phyloP scores from a whole-genome alignment of 1,140 invertebrate genomes.

The Conopomorpha cramerella region DNA sequence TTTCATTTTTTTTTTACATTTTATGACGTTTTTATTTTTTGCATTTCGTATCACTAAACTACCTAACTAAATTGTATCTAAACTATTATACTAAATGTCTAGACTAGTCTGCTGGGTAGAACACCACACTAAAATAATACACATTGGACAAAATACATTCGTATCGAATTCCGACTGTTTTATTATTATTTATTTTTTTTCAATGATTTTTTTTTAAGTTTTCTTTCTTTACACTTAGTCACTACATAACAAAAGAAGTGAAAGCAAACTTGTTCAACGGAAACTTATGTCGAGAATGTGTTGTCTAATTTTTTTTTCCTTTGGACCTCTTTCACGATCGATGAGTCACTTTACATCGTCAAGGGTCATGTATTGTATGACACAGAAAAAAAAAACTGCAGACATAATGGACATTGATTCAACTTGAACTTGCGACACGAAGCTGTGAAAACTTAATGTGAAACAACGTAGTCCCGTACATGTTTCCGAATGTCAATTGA shows the following conservation, averaged over 20 bases:
- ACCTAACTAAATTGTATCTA: slow-evolving; percentile 59
- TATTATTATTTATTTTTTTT: too few relatives aligned
- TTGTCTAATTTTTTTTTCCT: slow-evolving; percentile 42
- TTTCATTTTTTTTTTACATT: slow-evolving; percentile 62
- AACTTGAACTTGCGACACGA: too few relatives aligned
- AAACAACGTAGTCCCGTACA: too few relatives aligned
- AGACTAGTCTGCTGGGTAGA: slow-evolving; percentile 62
- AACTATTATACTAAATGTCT: slow-evolving; percentile 49
- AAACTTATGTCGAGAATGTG: slow-evolving; percentile 50
- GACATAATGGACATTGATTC: too few relatives aligned
- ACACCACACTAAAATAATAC: slow-evolving; percentile 60
- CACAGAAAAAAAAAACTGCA: too few relatives aligned
- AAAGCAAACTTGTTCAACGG: slow-evolving; percentile 56
- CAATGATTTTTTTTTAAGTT: slow-evolving; percentile 48
- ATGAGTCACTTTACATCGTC: too few relatives aligned
- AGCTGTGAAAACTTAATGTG: too few relatives aligned
- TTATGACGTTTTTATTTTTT: slow-evolving; percentile 53
- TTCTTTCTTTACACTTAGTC: slow-evolving; percentile 55
- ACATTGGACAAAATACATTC: slow-evolving; percentile 61
- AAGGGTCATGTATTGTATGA: too few relatives aligned
- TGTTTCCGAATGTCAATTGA: too few relatives aligned
- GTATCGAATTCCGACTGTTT: slow-evolving; percentile 45
- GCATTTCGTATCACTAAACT: slow-evolving; percentile 56
- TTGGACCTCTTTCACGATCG: too few relatives aligned
- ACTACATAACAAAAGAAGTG: slow-evolving; percentile 59